Conservation (phyloP, 1,140 invertebrate species). For the Nymphalis io region DNA sequence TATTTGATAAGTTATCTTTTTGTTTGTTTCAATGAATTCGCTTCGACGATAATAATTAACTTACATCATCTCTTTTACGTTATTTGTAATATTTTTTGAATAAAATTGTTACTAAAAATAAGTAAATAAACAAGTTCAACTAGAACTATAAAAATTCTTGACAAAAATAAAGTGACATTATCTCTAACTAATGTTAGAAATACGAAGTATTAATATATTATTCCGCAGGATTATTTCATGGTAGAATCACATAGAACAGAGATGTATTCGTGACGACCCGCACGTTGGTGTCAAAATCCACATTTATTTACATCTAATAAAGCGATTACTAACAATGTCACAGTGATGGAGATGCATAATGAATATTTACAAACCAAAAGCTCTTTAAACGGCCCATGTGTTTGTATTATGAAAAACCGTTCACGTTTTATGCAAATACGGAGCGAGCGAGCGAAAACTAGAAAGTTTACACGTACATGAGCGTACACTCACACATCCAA, state of each 20-base stretch:
- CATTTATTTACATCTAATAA: constrained; percentile 70
- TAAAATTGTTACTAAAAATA: neutral
- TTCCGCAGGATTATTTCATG: too few relatives aligned
- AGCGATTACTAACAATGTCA: constrained; percentile 66
- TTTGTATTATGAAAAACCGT: constrained; percentile 78
- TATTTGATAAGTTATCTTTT: constrained; percentile 43
- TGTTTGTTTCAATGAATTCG: constrained; percentile 43
- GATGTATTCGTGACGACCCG: constrained; percentile 31
- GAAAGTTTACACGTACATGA: constrained; percentile 75
- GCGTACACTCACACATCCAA: constrained; percentile 42
- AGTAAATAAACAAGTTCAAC: too few relatives aligned
- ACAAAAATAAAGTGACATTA: too few relatives aligned
- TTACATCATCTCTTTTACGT: constrained; percentile 39
- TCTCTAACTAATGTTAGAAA: too few relatives aligned
- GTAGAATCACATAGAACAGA: neutral
- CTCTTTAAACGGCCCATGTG: constrained; percentile 67
- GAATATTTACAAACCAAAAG: constrained; percentile 74
- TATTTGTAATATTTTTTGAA: neutral
- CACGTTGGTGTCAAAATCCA: constrained; percentile 47
- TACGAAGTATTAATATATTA: too few relatives aligned
- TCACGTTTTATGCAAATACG: constrained; percentile 79
- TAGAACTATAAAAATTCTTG: too few relatives aligned
- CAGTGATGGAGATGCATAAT: constrained; percentile 55
- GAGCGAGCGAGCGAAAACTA: constrained; percentile 76
- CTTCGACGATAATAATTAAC: constrained; percentile 35